Evolutionary conservation across 1,140 invertebrate species (phyloP).

Genomic region (Drosophila truncata): DNA sequence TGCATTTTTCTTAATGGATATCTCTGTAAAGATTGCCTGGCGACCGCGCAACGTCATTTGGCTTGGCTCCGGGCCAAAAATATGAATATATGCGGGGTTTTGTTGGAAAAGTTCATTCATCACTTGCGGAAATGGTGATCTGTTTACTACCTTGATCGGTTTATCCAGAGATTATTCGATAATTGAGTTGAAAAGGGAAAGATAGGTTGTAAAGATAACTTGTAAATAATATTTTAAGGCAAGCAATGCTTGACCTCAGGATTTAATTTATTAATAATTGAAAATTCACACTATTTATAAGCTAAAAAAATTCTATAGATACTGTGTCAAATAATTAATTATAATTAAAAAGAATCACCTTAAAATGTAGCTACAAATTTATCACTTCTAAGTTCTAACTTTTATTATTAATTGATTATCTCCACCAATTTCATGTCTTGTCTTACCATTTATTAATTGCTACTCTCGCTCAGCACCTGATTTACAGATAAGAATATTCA

Average conservation of each 20-base stretch:
- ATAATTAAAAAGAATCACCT: too few species aligned
- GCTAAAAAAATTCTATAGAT: too few species aligned
- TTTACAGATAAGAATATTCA: constrained; percentile 12
- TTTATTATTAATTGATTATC: not conserved
- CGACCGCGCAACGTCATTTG: constrained; percentile 55
- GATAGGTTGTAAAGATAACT: not conserved
- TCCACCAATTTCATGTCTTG: not conserved
- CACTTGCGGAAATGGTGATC: constrained; percentile 49
- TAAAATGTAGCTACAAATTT: not conserved
- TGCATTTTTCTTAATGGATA: constrained; percentile 55
- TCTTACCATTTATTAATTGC: constrained; percentile 4
- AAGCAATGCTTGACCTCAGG: not conserved
- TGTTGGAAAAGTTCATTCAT: constrained; percentile 34
- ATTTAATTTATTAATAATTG: not conserved
- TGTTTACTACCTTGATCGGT: constrained; percentile 33
- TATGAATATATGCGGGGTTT: not conserved
- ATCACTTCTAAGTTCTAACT: too few species aligned
- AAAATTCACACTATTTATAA: not conserved
- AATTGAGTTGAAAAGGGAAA: not conserved
- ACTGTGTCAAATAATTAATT: too few species aligned
- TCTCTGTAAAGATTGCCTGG: constrained; percentile 25
- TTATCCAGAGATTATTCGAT: constrained; percentile 7
- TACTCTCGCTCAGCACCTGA: not conserved
- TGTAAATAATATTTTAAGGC: not conserved
- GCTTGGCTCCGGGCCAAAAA: constrained; percentile 61